Base-by-base conservation (phyloP, 2,113 vertebrate species). In the Struthidea cinerea region DNA sequence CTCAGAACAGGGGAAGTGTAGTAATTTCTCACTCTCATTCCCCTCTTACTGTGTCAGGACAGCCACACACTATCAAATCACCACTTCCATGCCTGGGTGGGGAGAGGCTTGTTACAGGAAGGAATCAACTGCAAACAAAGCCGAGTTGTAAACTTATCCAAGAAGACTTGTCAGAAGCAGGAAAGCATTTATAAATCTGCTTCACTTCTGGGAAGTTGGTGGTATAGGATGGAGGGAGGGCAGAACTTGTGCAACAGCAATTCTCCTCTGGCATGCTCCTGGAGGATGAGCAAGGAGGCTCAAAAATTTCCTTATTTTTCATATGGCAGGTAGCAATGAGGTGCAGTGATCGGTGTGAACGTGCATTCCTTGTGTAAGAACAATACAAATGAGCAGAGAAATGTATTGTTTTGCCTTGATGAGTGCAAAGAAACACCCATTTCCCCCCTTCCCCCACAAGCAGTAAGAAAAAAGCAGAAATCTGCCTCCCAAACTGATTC, bases 121-220 rank as follows among this genome's bases (percentile, higher is more conserved):
- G 82, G 95, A 95, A 95, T 90, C 81, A 90, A 30, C 59, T 52
- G 60, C 85, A 88, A 75, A 92, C 71, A 94, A 96, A 96, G 76
- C 44, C 13, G 1, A 83, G 79, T 41, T 63, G 82, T 96, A 94
- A 93, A 87, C 78, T 83, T 70, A 44, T 59, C 52, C 9, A 46
- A 82, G 52, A 56, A 37, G 30, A 4, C 27, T 10, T 81, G 75
- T 71, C 68, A 74, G 42, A 67, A 85, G 35, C 87, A 77, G 93
- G 90, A 96, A 96, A 86, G 1, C 9, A 15, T 83, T 88, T 91
- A 70, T 91, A 93, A 93, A 80, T 6, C 57, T 50, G 65, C 39
- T 20, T 59, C 17, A 15, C 23, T 95, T 61, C 87, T 88, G 91
- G 91, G 84, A 96, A 91, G 11, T 1, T 63, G 16, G 10, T 47